phyloP scores from a whole-genome alignment of 2,888 invertebrate species.

The Cerceris ruficornis region DNA sequence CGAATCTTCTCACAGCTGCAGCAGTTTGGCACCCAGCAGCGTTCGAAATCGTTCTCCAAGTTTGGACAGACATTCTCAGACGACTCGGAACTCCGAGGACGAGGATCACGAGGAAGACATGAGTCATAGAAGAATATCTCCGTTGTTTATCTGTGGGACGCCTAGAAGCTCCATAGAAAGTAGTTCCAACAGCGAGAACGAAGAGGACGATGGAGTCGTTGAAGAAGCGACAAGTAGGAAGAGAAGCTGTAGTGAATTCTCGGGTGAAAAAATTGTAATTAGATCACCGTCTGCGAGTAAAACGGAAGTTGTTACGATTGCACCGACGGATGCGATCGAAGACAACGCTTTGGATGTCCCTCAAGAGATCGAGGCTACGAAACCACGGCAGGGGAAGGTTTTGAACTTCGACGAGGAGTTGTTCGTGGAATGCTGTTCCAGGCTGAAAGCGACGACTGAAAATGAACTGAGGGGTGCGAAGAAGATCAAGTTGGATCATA shows the following conservation, averaged over 20 bases:
- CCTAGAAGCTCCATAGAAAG: slow-evolving; percentile 72
- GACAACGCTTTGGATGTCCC: slow-evolving; percentile 78
- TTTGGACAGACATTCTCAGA: slow-evolving; percentile 57
- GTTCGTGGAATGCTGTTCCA: slow-evolving; percentile 80
- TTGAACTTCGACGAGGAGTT: slow-evolving; percentile 79
- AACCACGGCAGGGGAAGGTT: slow-evolving; percentile 76
- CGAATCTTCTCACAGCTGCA: slow-evolving; percentile 38
- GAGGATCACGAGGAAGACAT: slow-evolving; percentile 69
- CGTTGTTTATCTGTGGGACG: slow-evolving; percentile 72
- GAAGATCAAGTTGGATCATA: slow-evolving; percentile 79
- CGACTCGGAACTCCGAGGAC: slow-evolving; percentile 57
- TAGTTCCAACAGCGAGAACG: slow-evolving; percentile 63
- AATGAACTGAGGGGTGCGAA: slow-evolving; percentile 79
- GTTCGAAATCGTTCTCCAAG: slow-evolving; percentile 64
- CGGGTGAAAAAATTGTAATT: slow-evolving; percentile 72
- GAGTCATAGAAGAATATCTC: slow-evolving; percentile 72
- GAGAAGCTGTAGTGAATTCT: slow-evolving; percentile 67
- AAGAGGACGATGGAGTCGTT: slow-evolving; percentile 43
- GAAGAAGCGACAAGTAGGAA: slow-evolving; percentile 47
- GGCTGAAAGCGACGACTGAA: slow-evolving; percentile 79
- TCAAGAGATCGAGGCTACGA: slow-evolving; percentile 61
- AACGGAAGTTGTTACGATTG: slow-evolving; percentile 75
- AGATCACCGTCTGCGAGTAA: slow-evolving; percentile 72
- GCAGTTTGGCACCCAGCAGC: slow-evolving; percentile 32
- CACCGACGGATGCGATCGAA: slow-evolving; percentile 77